Base-by-base conservation (phyloP, 1,140 invertebrate species). In the Papilio helenus region DNA sequence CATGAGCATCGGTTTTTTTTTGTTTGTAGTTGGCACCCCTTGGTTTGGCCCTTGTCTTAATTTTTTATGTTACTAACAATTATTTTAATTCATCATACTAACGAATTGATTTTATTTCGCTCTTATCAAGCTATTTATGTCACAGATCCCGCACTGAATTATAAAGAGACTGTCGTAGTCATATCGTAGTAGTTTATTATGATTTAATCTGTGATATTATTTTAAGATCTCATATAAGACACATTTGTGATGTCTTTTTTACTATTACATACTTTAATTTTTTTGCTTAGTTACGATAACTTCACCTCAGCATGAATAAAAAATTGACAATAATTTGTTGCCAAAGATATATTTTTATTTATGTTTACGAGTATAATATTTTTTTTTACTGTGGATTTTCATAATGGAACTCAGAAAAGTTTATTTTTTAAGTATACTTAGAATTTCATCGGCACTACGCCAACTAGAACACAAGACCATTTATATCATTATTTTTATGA, bases 21-120 rank as follows among this genome's bases (percentile, higher is more conserved):
- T 86, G 90, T 93, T 90, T 91, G 93, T 94, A 94, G 93, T 90
- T 94, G 92, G 93, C 92, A 94, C 93, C 87, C 90, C 90, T 92
- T 93, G 92, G 93, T 94, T 94, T 93, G 93, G 92, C 89, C 90
- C 93, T 91, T 92, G 90, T 93, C 87, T 94, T 92, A 83, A 86
- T 89, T 86, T 88, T 84, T 81, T 82, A 86, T 83, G 74, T 77
- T 86, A 83, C 83, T 82, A 87, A 79, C 86, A 84, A 82, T 86
- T 89, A 85, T 83, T 79, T 44, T 76, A 77, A 51, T 71, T 81
- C 44, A 73, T 81, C 29, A 76, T 85, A 83, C 82, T 79, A 79
- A 80, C 80, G 82, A 86, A 73, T 80, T 80, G 79, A 58, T 77
- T 81, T 76, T 79, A 83, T 80, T 80, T 82, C 18, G 44, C 82